Evolutionary conservation across 2,113 vertebrate genomes (phyloP).

Genomic region (Dipodomys spectabilis): DNA sequence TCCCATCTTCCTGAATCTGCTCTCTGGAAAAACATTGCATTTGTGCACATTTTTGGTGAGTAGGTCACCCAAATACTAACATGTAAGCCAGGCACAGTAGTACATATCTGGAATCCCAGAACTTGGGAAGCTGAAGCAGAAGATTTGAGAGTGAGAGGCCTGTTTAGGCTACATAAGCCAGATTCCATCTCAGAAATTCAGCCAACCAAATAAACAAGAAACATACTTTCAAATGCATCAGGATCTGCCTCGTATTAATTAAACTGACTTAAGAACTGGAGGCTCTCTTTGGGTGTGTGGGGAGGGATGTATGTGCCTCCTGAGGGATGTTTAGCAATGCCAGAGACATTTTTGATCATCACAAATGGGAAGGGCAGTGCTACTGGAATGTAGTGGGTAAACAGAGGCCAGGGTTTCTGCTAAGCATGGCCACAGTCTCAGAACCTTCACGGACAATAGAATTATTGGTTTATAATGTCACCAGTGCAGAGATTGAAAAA

Average conservation of each 20-base stretch:
- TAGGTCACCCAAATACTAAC: not conserved
- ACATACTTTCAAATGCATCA: not conserved
- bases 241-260: conserved; percentile 9
- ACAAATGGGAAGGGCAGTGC: no score
- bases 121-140: not conserved
- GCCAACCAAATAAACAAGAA: not conserved
- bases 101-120: not conserved
- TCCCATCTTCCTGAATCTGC: not conserved
- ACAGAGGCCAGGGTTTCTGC: not conserved
- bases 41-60: not conserved
- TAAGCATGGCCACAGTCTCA: not conserved
- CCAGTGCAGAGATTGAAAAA: not conserved
- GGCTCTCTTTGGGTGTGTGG: not conserved
- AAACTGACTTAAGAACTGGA: not conserved
- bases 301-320: not conserved
- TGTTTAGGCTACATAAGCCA: not conserved
- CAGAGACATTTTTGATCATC: not conserved
- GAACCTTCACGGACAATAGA: not conserved
- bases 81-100: not conserved
- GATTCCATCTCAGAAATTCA: not conserved
- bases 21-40: not conserved
- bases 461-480: not conserved
- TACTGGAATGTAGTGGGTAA: not conserved
- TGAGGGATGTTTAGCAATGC: not conserved
- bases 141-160: not conserved